These are phyloP conservation scores for Diadegma fenestrale DNA, from an alignment of 2,888 invertebrate species.

Conservation along the genomic window DNA sequence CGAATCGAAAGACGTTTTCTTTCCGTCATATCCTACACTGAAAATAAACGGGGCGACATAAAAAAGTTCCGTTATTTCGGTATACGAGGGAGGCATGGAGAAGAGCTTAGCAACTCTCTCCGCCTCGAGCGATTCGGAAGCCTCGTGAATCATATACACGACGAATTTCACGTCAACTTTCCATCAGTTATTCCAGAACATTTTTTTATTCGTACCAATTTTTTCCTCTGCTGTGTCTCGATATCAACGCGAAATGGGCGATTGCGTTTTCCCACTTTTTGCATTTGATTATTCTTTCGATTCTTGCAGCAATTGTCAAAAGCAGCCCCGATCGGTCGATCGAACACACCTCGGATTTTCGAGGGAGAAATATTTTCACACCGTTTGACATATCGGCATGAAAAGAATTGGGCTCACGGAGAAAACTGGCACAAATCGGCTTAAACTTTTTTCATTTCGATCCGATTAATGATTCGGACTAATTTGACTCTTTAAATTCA, in stretches of 20 bases:
- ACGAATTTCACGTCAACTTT: background rate
- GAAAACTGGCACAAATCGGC: no score
- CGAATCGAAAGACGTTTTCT: background rate
- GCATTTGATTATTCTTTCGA: background rate
- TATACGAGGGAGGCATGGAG: slow-evolving; percentile 43
- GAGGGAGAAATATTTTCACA: no score
- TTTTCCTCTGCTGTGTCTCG: background rate
- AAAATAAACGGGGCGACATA: slow-evolving; percentile 14
- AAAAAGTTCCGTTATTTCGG: slow-evolving; percentile 66
- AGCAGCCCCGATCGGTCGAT: no score
- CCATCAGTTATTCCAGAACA: background rate
- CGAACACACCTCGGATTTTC: no score
- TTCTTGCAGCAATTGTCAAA: background rate
- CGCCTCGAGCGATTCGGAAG: slow-evolving; percentile 60
- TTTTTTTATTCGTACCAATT: background rate
- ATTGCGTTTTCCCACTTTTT: background rate
- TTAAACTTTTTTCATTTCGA: no score
- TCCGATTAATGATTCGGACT: no score
- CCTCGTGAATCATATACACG: background rate
- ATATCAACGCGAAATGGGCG: background rate
- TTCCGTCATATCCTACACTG: background rate
- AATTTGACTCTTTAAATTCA: no score
- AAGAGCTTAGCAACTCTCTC: slow-evolving; percentile 53
- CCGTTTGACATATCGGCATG: no score
- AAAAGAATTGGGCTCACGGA: no score